A percentile compares a stretch with the other conserved stretches of the same genome.
Conservation (phyloP, 2,113 vertebrate genomes). For the Triplophysa siluroides region DNA sequence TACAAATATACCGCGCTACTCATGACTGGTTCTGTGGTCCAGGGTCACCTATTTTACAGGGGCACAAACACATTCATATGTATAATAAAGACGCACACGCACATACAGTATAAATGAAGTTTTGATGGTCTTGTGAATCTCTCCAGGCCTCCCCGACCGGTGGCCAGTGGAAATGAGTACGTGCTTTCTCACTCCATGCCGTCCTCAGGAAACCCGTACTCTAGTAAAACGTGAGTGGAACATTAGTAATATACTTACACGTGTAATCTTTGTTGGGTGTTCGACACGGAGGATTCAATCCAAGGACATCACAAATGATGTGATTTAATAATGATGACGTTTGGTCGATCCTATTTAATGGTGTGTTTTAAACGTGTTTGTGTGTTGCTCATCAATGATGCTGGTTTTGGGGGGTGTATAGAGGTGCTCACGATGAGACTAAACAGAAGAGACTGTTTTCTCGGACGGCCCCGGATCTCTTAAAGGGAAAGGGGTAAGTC, state of each 20-base stretch:
- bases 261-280: too few species aligned
- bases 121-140: constrained; percentile 20
- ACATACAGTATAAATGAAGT: not conserved
- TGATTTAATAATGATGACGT: too few species aligned
- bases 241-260: too few species aligned
- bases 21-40: too few species aligned
- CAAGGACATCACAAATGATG: too few species aligned
- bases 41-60: too few species aligned
- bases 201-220: constrained; percentile 94
- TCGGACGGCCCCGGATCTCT: constrained; percentile 87
- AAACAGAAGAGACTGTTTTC: constrained; percentile 86
- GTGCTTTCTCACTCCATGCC: constrained; percentile 95
- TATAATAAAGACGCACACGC: not conserved
- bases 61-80: too few species aligned
- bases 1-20: too few species aligned
- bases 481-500: constrained; percentile 97
- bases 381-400: not conserved
- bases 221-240: constrained; percentile 91
- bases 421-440: constrained; percentile 84
- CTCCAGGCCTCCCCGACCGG: constrained; percentile 92
- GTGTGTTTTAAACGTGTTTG: not conserved
- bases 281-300: too few species aligned
- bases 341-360: not conserved
- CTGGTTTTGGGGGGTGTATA: constrained; percentile 70
- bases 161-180: constrained; percentile 90